phyloP scores from a whole-genome alignment of 2,888 invertebrate species.

The Lasius fuliginosus region DNA sequence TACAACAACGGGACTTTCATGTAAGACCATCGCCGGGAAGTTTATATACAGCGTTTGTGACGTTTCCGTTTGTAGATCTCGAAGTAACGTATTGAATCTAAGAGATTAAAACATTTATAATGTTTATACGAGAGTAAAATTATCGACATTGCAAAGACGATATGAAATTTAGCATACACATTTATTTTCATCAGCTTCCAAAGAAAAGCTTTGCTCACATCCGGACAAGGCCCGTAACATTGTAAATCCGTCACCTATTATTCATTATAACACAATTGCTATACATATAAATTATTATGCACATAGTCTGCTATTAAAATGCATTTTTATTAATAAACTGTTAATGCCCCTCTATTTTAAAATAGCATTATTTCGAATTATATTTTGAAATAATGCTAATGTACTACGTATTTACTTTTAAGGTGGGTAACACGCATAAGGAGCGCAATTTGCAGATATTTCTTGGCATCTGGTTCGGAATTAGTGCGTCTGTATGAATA shows the following conservation, averaged over 20 bases:
- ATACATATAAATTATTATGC: constrained; percentile 16
- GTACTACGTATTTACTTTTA: constrained; percentile 79
- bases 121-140: not conserved
- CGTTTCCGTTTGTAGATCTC: constrained; percentile 56
- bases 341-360: not conserved
- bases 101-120: not conserved
- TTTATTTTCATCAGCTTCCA: constrained; percentile 85
- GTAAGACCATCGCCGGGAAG: constrained; percentile 54
- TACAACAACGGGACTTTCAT: constrained; percentile 36
- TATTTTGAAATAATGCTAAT: constrained; percentile 70
- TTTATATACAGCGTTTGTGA: constrained; percentile 40
- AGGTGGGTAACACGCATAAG: constrained; percentile 81
- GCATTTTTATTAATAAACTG: not conserved
- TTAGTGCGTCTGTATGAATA: constrained; percentile 65
- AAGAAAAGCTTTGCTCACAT: constrained; percentile 83
- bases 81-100: constrained; percentile 61
- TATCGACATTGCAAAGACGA: constrained; percentile 16
- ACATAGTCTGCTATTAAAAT: not conserved
- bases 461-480: constrained; percentile 64
- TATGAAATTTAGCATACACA: constrained; percentile 78
- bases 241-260: constrained; percentile 64
- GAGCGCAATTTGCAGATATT: constrained; percentile 79
- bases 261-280: not conserved
- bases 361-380: not conserved
- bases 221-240: constrained; percentile 75